Evolutionary conservation across 2,888 invertebrate species (phyloP), one percentile per base, ranked within the genome.

Genomic region (Marasmarcha lunaedactyla): DNA sequence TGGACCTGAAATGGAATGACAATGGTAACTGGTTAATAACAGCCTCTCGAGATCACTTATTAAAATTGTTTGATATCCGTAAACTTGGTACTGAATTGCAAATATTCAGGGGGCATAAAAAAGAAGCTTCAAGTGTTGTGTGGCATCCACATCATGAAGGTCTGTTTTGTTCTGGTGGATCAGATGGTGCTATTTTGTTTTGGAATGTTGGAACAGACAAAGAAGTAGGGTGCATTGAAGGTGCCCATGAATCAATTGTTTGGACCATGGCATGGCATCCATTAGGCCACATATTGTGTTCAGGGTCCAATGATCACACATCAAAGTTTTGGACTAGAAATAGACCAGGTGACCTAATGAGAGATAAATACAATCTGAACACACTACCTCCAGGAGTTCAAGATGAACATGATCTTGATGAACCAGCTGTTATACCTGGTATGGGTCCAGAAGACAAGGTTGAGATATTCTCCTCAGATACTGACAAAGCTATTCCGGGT

Each of bases 261-360:
- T 99, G 99, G 99, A 95, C 97, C 10, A 86, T 99, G 63, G 97
- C 97, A 20, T 99, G 99, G 99, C 99, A 99, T 86, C 99, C 99
- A 0, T 84, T 99, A 12, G 99, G 99, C 1, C 99, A 99, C 62
- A 98, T 99, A 55, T 85, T 99, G 25, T 98, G 97, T 61, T 97
- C 98, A 2, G 99, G 98, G 0, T 98, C 98, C n/a, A 99, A 99
- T 78, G 99, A 99, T 77, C 98, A 99, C 61, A 96, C 98, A 15
- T 94, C 91, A 14, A 99, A 99, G 79, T 99, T 99, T 81, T 99
- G 99, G 99, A 98, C 99, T 1, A 86, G 99, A 46, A 99, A 99
- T 77, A 88, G 98, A 36, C 99, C 99, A 0, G 99, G 99, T 13
- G 99, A 99, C 83, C 88, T 92, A 42, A 98, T 98, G 95, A 89